phyloP scores from a whole-genome alignment of 1,140 invertebrate species.

The Heliothis subflexa region DNA sequence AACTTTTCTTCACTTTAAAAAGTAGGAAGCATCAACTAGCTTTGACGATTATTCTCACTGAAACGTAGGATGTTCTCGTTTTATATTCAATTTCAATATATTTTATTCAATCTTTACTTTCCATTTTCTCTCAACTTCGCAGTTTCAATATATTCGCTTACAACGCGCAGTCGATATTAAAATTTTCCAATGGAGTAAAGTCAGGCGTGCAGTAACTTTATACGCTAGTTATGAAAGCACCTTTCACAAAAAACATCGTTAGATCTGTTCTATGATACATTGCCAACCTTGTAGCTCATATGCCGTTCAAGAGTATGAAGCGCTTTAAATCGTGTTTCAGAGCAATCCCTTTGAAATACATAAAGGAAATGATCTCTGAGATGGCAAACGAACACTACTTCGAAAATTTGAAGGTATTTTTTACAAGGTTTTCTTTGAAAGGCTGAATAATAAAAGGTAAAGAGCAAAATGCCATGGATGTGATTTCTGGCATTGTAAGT shows the following conservation, averaged over 20 bases:
- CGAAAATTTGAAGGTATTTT: neutral
- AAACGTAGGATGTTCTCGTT: conserved; percentile 5
- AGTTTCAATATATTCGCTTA: conserved; percentile 8
- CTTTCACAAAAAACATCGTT: conserved; percentile 5
- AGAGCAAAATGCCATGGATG: neutral
- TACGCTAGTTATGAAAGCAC: neutral
- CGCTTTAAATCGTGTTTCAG: conserved; percentile 21
- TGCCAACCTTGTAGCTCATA: conserved; percentile 18
- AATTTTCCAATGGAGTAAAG: neutral
- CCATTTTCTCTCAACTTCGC: conserved; percentile 2
- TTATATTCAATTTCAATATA: neutral
- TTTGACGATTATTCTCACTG: neutral
- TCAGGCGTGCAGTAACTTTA: conserved; percentile 8
- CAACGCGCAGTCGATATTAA: conserved; percentile 12
- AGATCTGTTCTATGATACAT: neutral
- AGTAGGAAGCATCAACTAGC: too few species aligned
- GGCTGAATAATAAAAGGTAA: neutral
- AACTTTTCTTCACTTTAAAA: too few species aligned
- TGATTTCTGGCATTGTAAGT: too few species aligned
- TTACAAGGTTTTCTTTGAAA: neutral
- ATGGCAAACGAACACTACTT: neutral
- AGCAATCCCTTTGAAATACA: conserved; percentile 23
- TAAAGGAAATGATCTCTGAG: conserved; percentile 9
- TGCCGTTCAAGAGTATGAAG: conserved; percentile 5
- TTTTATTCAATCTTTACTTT: neutral